phyloP scores from a whole-genome alignment of 1,140 invertebrate genomes.

The Brachystomella parvula region DNA sequence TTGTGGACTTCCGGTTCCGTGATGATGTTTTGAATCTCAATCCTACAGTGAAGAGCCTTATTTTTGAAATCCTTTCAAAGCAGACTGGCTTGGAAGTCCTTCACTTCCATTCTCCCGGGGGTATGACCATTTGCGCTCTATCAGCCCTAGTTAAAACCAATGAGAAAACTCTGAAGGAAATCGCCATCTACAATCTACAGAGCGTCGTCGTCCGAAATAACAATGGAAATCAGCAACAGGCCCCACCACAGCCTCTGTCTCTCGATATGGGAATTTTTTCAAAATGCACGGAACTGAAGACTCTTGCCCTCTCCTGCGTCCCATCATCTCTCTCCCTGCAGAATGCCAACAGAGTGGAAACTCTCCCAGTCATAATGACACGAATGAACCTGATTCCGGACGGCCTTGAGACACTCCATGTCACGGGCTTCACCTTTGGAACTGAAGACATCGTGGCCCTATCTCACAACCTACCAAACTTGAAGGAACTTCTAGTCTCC shows the following conservation, averaged over 20 bases:
- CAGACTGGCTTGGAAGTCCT: constrained; percentile 20
- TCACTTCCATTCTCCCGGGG: constrained; percentile 29
- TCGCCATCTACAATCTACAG: constrained; percentile 26
- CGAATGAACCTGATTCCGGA: constrained; percentile 17
- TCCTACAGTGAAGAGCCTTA: constrained; percentile 4
- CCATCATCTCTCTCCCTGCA: background rate
- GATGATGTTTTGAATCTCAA: constrained; percentile 33
- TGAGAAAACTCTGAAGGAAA: constrained; percentile 14
- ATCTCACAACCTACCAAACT: constrained; percentile 2
- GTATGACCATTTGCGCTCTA: constrained; percentile 20
- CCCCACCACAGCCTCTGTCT: background rate
- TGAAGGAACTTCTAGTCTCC: constrained; percentile 25
- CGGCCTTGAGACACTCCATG: constrained; percentile 19
- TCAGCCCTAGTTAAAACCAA: constrained; percentile 13
- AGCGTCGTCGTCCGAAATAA: background rate
- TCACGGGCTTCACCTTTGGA: constrained; percentile 25
- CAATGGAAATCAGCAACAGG: background rate
- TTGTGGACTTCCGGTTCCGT: constrained; percentile 26
- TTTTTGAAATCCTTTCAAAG: constrained; percentile 18
- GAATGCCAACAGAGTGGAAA: constrained; percentile 9
- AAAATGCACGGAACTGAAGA: constrained; percentile 21
- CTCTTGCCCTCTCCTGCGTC: constrained; percentile 21
- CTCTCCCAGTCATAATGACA: constrained; percentile 11
- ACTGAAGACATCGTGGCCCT: constrained; percentile 20
- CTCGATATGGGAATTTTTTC: constrained; percentile 25